Base-by-base conservation (phyloP, 2,888 invertebrate genomes). In the Nasonia oneida region DNA sequence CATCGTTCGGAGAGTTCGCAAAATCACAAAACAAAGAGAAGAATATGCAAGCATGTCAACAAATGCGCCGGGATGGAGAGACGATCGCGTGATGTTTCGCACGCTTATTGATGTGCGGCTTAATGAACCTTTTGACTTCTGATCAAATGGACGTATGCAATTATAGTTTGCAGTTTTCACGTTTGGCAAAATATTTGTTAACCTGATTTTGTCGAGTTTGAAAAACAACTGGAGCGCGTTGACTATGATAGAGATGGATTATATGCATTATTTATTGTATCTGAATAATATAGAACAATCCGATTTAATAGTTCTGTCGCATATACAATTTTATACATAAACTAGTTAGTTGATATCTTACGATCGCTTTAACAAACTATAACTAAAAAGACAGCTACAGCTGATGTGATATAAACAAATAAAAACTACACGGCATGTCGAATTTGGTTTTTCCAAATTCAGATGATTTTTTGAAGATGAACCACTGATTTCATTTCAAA, bases 1-100 rank as follows among this genome's bases (percentile, higher is more conserved):
- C 12, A 50, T 12, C 15, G 15, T 53, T 2, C n/a, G 15, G 42
- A 73, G 23, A 73, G 47, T 73, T 73, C 3, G 73, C 73, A 18
- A 73, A 73, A 73, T 8, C n/a, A 29, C 33, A 33, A 71, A 71
- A 42, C 71, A 73, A n/a, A 57, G n/a, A 73, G 23, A n/a, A 42
- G 73, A 73, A 42, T 37, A 37, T 23, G 42, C n/a, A 67, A 29
- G n/a, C 42, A 23, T 42, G 73, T 73, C n/a, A 73, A 47, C 73
- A 73, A 73, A 73, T 73, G n/a, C 71, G n/a, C 42, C 37, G n/a
- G 33, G 8, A 61, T 61, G 3, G 6, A 73, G 73, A 42, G 73
- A 42, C 8, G 37, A 42, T 73, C 42, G 42, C 42, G 47, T 23
- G 73, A 47, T n/a, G 23, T 42, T 73, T 73, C 33, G 67, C 33